Evolutionary conservation across 2,797 vertebrate species (phyloP).

Genomic region (Moxostoma hubbsi): DNA sequence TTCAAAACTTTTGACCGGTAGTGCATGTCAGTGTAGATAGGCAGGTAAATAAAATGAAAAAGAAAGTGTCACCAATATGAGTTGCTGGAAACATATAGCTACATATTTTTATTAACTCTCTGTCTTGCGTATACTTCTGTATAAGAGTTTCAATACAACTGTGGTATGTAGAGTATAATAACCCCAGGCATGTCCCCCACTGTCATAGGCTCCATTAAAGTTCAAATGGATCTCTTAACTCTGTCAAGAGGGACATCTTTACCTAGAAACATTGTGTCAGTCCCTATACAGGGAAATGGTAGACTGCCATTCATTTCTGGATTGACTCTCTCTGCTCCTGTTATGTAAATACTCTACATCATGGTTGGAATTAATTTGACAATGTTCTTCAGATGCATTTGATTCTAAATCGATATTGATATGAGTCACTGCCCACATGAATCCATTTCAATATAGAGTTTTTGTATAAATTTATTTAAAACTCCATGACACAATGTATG

Average conservation of each 20-base stretch:
- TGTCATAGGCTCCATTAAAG: constrained; percentile 62
- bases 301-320: not conserved
- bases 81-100: not conserved
- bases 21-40: too few relatives aligned
- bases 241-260: constrained; percentile 72
- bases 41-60: too few relatives aligned
- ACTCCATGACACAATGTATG: not conserved
- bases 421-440: not conserved
- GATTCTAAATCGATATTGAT: not conserved
- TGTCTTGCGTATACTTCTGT: not conserved
- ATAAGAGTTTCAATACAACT: constrained; percentile 29
- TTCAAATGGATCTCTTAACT: constrained; percentile 73
- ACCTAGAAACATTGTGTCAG: constrained; percentile 76
- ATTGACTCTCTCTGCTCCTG: not conserved
- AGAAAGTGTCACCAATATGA: constrained; percentile 12
- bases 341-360: not conserved
- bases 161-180: constrained; percentile 19
- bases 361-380: not conserved
- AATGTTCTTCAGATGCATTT: not conserved
- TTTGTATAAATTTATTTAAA: not conserved
- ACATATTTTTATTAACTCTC: constrained; percentile 13
- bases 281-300: constrained; percentile 60
- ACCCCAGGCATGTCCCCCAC: constrained; percentile 22
- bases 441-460: not conserved
- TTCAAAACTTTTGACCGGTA: too few relatives aligned